These are phyloP conservation scores for Rosalia funebris DNA, from an alignment of 2,888 invertebrate genomes.

Conservation along the genomic window DNA sequence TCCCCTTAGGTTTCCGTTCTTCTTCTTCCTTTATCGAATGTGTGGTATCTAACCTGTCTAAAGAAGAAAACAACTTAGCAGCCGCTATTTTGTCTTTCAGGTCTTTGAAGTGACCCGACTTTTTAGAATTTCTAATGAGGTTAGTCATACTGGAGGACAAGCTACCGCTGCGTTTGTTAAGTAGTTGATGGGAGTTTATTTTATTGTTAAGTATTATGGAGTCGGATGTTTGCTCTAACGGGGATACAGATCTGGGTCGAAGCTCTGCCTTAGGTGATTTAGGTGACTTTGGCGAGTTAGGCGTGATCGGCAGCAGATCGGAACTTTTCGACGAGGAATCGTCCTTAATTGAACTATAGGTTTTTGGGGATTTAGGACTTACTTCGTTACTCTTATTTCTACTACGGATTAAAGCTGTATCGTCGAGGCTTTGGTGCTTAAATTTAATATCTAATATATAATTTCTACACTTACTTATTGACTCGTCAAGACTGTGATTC, in stretches of 20 bases:
- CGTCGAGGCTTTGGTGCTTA: constrained; percentile 77
- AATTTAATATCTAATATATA: constrained; percentile 67
- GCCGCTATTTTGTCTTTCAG: constrained; percentile 68
- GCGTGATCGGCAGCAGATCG: constrained; percentile 20
- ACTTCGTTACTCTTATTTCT: constrained; percentile 39
- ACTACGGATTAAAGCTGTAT: constrained; percentile 64
- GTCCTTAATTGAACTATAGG: constrained; percentile 19
- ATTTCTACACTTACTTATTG: constrained; percentile 65
- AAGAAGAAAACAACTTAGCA: constrained; percentile 67
- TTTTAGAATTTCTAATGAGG: constrained; percentile 59
- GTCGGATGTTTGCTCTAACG: constrained; percentile 62
- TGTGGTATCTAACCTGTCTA: constrained; percentile 68
- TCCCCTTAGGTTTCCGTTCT: constrained; percentile 62
- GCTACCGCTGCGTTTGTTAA: constrained; percentile 51
- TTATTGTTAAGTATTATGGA: constrained; percentile 58
- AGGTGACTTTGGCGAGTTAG: constrained; percentile 30
- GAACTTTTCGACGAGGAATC: constrained; percentile 33
- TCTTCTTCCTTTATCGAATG: constrained; percentile 60
- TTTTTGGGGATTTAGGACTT: constrained; percentile 27
- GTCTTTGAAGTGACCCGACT: constrained; percentile 67
- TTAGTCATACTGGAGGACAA: constrained; percentile 63
- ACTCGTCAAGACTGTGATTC: constrained; percentile 82
- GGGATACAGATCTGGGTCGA: constrained; percentile 61
- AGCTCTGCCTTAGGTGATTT: constrained; percentile 44
- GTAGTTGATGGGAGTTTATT: constrained; percentile 51